These are phyloP conservation scores for Aramus guarauna DNA, from an alignment of 2,113 vertebrate species.

Conservation along the genomic window DNA sequence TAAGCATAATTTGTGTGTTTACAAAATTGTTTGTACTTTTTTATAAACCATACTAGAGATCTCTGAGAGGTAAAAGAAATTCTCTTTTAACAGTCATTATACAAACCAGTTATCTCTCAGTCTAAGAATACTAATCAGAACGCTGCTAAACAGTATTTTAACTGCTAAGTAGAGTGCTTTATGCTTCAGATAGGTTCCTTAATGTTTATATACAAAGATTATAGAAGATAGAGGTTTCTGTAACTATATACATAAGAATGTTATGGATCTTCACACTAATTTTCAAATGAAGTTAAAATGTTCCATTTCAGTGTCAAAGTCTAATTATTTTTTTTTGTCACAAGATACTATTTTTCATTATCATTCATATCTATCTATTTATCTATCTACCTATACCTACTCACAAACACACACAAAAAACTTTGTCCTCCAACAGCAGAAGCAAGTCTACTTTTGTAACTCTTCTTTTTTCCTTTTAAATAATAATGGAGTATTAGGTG, in stretches of 20 bases:
- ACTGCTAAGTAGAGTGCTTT: neutral
- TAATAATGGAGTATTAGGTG: neutral
- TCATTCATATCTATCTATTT: neutral
- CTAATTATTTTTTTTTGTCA: too few species aligned
- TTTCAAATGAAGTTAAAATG: neutral
- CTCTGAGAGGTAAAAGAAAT: neutral
- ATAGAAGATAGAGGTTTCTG: neutral
- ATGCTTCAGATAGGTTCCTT: neutral
- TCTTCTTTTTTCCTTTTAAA: neutral
- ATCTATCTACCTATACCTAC: neutral
- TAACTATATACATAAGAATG: neutral
- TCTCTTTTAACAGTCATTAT: neutral
- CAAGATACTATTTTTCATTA: neutral
- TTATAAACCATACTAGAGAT: neutral
- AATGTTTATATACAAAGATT: neutral
- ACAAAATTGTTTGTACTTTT: neutral
- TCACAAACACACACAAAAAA: neutral
- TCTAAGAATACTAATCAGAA: neutral
- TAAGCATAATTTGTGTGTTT: neutral
- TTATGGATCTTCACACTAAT: neutral
- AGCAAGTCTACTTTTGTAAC: neutral
- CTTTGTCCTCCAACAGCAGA: neutral
- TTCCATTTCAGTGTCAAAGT: neutral
- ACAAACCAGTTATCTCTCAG: neutral
- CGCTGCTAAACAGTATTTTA: neutral